phyloP scores from a whole-genome alignment of 2,113 vertebrate genomes.

The Beaufortia kweichowensis region DNA sequence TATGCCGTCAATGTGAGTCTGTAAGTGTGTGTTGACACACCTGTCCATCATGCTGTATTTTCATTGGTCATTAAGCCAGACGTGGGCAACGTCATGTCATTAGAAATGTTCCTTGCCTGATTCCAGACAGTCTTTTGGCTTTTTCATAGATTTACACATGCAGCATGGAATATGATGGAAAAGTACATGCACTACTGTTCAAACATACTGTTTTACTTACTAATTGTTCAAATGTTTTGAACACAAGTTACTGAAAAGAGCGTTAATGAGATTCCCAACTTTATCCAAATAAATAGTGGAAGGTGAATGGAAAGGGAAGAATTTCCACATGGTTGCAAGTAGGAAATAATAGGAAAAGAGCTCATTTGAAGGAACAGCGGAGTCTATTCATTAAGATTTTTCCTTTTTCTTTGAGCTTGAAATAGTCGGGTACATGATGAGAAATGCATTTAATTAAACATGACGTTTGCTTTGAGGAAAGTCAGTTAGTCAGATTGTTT shows the following conservation, averaged over 20 bases:
- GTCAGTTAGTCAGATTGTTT: slow-evolving; percentile 64
- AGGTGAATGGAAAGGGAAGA: slow-evolving; percentile 53
- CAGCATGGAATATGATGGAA: background rate
- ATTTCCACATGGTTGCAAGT: slow-evolving; percentile 55
- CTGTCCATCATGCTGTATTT: slow-evolving; percentile 28
- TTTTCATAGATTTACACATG: background rate
- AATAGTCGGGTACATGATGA: slow-evolving; percentile 35
- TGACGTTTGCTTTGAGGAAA: slow-evolving; percentile 59
- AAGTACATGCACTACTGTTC: background rate
- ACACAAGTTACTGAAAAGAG: slow-evolving; percentile 15
- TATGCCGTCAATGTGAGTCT: slow-evolving; percentile 15
- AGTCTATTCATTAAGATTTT: slow-evolving; percentile 28
- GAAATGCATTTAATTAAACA: background rate
- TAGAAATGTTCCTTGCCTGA: background rate
- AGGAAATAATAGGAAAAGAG: slow-evolving; percentile 55
- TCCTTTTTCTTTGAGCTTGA: slow-evolving; percentile 38
- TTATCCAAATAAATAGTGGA: slow-evolving; percentile 60
- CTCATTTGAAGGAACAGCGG: slow-evolving; percentile 51
- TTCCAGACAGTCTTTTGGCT: background rate
- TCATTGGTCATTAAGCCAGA: slow-evolving; percentile 42
- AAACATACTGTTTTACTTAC: too few relatives aligned
- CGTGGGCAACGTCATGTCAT: background rate
- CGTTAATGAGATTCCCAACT: slow-evolving; percentile 62
- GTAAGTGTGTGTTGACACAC: slow-evolving; percentile 27
- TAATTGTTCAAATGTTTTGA: too few relatives aligned